Conservation (phyloP, 2,113 vertebrate genomes). For the Misgurnus mizolepis region DNA sequence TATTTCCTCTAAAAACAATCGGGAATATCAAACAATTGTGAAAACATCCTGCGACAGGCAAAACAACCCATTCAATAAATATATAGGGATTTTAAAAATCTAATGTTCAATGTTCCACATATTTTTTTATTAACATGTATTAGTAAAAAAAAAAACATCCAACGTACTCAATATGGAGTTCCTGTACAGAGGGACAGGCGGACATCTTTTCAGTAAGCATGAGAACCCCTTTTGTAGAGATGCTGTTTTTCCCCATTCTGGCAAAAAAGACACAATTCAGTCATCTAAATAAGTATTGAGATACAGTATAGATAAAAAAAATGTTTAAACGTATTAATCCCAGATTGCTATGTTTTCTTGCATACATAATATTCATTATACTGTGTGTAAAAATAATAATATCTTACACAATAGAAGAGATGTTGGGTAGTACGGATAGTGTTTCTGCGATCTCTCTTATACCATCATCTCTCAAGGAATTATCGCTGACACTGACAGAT, state of each 20-base stretch:
- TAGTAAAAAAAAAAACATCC: background rate
- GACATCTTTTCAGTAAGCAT: slow-evolving; percentile 68
- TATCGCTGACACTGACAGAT: slow-evolving; percentile 80
- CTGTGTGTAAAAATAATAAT: no score
- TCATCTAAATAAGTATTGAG: background rate
- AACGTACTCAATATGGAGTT: slow-evolving; percentile 78
- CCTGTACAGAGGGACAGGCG: slow-evolving; percentile 62
- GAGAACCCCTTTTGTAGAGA: slow-evolving; percentile 68
- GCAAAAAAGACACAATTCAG: background rate
- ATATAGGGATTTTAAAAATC: no score
- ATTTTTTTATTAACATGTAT: background rate
- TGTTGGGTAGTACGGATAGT: slow-evolving; percentile 70
- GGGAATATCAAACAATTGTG: background rate
- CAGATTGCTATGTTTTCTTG: no score
- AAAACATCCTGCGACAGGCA: background rate
- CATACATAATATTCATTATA: no score
- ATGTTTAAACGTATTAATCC: no score
- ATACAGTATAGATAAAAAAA: background rate
- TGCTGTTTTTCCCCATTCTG: slow-evolving; percentile 81
- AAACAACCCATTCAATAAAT: background rate
- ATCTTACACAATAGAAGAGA: slow-evolving; percentile 79
- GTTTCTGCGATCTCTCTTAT: slow-evolving; percentile 63
- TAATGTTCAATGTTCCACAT: no score
- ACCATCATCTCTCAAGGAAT: slow-evolving; percentile 74
- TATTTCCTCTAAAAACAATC: slow-evolving; percentile 58